Evolutionary conservation across 2,797 vertebrate genomes (phyloP), one percentile per base, ranked within the genome.

Genomic region (Meda fulgida): DNA sequence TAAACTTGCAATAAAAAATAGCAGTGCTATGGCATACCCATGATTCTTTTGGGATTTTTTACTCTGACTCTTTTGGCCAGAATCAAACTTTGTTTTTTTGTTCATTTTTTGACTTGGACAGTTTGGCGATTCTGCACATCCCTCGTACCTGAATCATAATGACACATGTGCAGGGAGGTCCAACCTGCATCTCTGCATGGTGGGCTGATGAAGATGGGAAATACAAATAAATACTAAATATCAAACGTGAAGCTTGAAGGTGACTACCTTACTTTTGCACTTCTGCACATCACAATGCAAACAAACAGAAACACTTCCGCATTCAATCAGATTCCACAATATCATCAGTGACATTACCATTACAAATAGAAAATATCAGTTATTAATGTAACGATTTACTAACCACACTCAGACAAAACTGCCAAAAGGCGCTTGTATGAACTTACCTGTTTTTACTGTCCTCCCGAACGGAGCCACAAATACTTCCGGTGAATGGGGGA

Each of bases 41-140:
- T 76, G 58, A 76, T 46, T 29, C n/a, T 70, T 88, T 76, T 40
- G 87, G 83, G 60, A 36, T 71, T 85, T 89, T 58, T 88, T 89
- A 66, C n/a, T 84, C 53, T 85, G 31, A 43, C 40, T 58, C 65
- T 69, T 51, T 46, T 6, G 48, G 16, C 48, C 82, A 66, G 60
- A 84, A 36, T 75, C 72, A 23, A 21, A 11, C 9, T 40, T 53
- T 53, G 38, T 21, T 29, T 70, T 23, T 53, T 76, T 63, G 13
- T 65, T 80, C 40, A 51, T 76, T 26, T 29, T 78, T 67, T 84
- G 53, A 84, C 13, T 77, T 67, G 73, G 53, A 19, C 19, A 26
- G 36, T 77, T 48, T 34, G 76, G 36, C 5, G 21, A 19, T 40
- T 83, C 40, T 40, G 71, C 51, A 23, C 75, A 65, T 53, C 46